Evolutionary conservation across 2,888 invertebrate genomes (phyloP).

Genomic region (Synergus umbraculus): DNA sequence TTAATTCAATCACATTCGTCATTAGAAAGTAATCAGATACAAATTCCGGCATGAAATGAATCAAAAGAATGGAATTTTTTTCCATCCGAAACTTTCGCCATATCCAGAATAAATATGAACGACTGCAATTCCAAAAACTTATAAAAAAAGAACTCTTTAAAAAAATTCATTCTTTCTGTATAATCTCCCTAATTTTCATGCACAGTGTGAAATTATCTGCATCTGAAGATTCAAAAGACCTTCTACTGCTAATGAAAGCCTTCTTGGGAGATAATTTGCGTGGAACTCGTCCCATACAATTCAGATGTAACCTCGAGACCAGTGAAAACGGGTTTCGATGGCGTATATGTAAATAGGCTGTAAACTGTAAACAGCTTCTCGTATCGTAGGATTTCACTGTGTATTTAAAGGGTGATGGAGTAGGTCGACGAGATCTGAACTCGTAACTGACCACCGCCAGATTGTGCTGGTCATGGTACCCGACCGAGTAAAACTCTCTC

Average conservation of each 20-base stretch:
- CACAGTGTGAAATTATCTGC: not conserved
- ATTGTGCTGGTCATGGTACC: constrained; percentile 74
- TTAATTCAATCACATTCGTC: too few relatives aligned
- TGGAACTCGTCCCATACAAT: constrained; percentile 10
- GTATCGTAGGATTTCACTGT: not conserved
- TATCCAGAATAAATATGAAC: too few relatives aligned
- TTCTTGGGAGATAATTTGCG: constrained; percentile 37
- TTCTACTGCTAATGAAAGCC: constrained; percentile 23
- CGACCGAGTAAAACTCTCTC: constrained; percentile 53
- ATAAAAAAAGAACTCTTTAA: not conserved
- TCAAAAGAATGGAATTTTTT: too few relatives aligned
- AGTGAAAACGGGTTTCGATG: constrained; percentile 44
- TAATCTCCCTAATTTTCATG: not conserved
- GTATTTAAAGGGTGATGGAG: constrained; percentile 44
- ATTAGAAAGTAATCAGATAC: too few relatives aligned
- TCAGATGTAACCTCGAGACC: constrained; percentile 19
- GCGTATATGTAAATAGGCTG: constrained; percentile 43
- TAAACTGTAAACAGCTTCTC: constrained; percentile 40
- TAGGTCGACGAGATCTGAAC: constrained; percentile 53
- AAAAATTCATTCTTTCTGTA: not conserved
- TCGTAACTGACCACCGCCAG: constrained; percentile 73
- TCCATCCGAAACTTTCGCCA: too few relatives aligned
- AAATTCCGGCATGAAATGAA: too few relatives aligned
- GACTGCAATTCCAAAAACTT: too few relatives aligned
- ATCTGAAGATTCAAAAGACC: constrained; percentile 24